A percentile compares a stretch with the other conserved stretches of the same genome.
These are phyloP conservation scores for Brachyistius frenatus DNA, from an alignment of 2,113 vertebrate genomes.

Conservation along the genomic window DNA sequence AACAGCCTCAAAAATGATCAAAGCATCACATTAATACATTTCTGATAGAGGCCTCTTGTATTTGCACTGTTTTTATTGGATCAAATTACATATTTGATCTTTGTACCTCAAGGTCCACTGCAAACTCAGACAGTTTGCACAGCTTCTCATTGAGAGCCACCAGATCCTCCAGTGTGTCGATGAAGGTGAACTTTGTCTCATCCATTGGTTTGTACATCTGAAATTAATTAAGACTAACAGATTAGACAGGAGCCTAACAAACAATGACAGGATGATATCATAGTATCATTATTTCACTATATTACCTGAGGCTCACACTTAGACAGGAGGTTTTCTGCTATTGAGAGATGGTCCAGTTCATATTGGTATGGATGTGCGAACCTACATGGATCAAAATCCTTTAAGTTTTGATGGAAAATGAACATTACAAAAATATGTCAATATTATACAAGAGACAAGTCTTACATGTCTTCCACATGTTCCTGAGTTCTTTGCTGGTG, in stretches of 20 bases:
- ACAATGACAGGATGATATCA: neutral
- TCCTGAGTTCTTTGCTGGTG: slow-evolving; percentile 94
- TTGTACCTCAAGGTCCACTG: slow-evolving; percentile 94
- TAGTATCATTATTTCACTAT: neutral
- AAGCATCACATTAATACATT: neutral
- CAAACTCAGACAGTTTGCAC: slow-evolving; percentile 88
- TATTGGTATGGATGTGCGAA: slow-evolving; percentile 96
- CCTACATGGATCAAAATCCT: slow-evolving; percentile 76
- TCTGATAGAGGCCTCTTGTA: neutral
- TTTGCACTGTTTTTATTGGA: neutral
- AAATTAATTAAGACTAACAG: slow-evolving; percentile 14
- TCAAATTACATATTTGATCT: neutral
- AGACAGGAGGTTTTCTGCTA: slow-evolving; percentile 84
- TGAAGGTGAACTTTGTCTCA: slow-evolving; percentile 88
- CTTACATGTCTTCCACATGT: slow-evolving; percentile 93
- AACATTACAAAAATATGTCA: neutral
- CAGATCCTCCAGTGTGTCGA: slow-evolving; percentile 89
- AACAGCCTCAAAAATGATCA: neutral
- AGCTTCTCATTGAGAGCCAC: slow-evolving; percentile 94
- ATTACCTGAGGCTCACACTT: slow-evolving; percentile 90
- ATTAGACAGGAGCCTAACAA: neutral
- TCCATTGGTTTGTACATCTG: slow-evolving; percentile 88
- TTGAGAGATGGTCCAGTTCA: slow-evolving; percentile 90
- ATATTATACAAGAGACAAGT: neutral
- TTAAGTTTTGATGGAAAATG: neutral